Base-by-base conservation (phyloP, 2,797 vertebrate genomes). In the Rhodeus uyekii region DNA sequence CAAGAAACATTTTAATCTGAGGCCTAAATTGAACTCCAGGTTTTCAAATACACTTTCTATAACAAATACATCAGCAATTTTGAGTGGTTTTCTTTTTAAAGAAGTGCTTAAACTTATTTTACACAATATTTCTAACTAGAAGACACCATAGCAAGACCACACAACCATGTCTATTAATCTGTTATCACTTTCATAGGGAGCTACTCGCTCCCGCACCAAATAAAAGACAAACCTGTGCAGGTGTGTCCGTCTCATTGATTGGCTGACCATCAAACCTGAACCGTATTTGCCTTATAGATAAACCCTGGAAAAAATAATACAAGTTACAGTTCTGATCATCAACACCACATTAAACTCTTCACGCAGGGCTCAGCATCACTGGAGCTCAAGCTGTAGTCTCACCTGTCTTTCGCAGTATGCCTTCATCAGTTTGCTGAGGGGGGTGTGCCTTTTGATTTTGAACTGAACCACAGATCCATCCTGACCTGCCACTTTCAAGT, bases 211-310 rank as follows among this genome's bases (percentile, higher is more conserved):
- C 38, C 1, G 10, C 3, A 29, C 16, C 4, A 53, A 73, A 32
- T 19, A 38, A 9, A 53, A 34, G 4, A 64, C 61, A 60, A 82
- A 99, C 97, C 96, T 97, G 96, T 88, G 97, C 94, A 72, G 97
- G 97, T 78, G 97, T 97, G 91, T 98, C 96, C 0, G 93, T 92
- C 91, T 97, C 97, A 83, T 96, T 97, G 76, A 98, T 95, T 0
- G 96, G 96, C 78, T 97, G 96, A 78, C 97, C 97, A 79, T 99
- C 97, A 88, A 98, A 99, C 90, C 96, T 91, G 94, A 98, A 99
- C 72, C 94, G 88, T 89, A 98, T 97, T 90, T 97, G 95, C 88
- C 95, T 95, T 94, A 97, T 95, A 8, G 96, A 95, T 93, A 98
- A 92, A 71, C 96, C 96, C 97, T 98, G 89, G 0, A 85, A 89